Base-by-base conservation (phyloP, 2,113 vertebrate genomes). In the Prionailurus bengalensis region DNA sequence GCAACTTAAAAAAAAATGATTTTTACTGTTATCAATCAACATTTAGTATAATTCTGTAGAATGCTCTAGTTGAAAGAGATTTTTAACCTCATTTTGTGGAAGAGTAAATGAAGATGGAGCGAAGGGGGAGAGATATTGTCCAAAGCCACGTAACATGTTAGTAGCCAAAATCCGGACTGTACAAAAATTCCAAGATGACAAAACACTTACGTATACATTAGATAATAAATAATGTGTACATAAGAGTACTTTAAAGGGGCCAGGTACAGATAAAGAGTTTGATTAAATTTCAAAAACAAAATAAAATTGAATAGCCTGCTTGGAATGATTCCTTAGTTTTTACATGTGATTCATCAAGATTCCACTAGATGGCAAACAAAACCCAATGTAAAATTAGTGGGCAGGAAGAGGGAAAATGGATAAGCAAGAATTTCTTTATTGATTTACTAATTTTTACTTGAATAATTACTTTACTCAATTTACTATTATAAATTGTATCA, bases 321-420 rank as follows among this genome's bases (percentile, higher is more conserved):
- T 0, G 19, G 12, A 15, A 29, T 5, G 33, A 53, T n/a, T 65
- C 1, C 39, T 51, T 73, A 29, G 19, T 42, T 73, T 83, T 82
- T 78, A 80, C 7, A 53, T 93, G 96, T 68, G 4, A 82, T 93
- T 91, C 93, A 5, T 13, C 15, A 84, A 39, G 48, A 13, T 27
- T 91, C 95, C 98, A 93, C 91, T 95, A 97, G 98, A 95, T 98
- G 98, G 97, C 97, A 97, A 84, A 85, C 29, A 10, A 97, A 76
- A 92, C 8, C 79, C 78, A 88, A 36, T n/a, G 1, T 94, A 94
- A 93, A 78, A 29, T 25, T 0, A 80, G 2, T 11, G 19, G 7
- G 1, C 3, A 1, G 16, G 19, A 10, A 0, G 16, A 14, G 7
- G 21, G 7, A 94, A 4, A 95, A 51, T 3, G 27, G 14, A 51